Evolutionary conservation across 2,113 vertebrate species (phyloP), one percentile per base, ranked within the genome.

Genomic region (Cathartes aura): DNA sequence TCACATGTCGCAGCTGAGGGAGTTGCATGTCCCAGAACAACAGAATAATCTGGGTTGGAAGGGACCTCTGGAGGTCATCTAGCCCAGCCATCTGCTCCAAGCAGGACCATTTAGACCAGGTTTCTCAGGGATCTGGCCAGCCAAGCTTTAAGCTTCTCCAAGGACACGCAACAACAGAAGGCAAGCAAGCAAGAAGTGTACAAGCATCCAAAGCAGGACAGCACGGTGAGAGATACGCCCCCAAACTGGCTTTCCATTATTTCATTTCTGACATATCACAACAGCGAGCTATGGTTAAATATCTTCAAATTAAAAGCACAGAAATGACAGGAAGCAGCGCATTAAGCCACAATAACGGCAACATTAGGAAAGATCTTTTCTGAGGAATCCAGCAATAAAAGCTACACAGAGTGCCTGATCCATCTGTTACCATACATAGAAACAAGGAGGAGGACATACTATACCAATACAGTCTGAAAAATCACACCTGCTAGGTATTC

Each of bases 191-290:
- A 74, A 74, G 38, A n/a, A 68, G 30, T 2, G 10, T 30, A n/a
- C 19, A 22, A 43, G 40, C 8, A 48, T 8, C 36, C 21, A 36
- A 53, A 92, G 62, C 17, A 80, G 40, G 10, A 72, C 73, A 71
- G 56, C 10, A 8, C 1, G 8, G n/a, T 1, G 9, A 93, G 7
- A 85, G 27, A 52, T 2, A 55, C 0, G 2, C 4, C 14, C 15
- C 38, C 27, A 63, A 63, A 62, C 3, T 9, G 27, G 26, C 13
- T 43, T 30, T 72, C 48, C 20, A 21, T 42, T 15, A n/a, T 36
- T 64, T 70, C 7, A 11, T 15, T 56, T 52, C 42, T 71, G 64
- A 58, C 24, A 11, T 9, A 52, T 3, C 12, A 0, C 20, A 86
- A 29, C 19, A 9, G 15, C 9, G 30, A 80, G 43, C 23, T 80